Evolutionary conservation across 2,113 vertebrate species (phyloP), one percentile per base, ranked within the genome.

Genomic region (Halichoeres trimaculatus): DNA sequence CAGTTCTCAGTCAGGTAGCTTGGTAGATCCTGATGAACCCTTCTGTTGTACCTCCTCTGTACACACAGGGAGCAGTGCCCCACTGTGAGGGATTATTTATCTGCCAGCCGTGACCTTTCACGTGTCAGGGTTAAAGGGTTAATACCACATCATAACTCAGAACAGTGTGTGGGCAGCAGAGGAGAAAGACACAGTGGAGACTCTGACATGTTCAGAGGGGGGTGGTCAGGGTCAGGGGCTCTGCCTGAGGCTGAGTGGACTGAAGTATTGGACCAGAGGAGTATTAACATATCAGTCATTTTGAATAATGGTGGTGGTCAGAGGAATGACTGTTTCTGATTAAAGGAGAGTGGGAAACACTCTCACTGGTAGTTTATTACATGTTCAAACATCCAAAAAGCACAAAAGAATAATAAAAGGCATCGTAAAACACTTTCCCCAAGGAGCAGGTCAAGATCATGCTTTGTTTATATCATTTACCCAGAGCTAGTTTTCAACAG

Each of bases 71-170:
- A 30, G 10, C 5, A 0, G 2, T 66, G 30, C 48, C 47, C 14
- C 11, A 7, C 41, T 4, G 16, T 6, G 16, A 63, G 59, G 71
- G 59, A 78, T 75, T 55, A 81, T 89, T 85, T 69, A 73, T 76
- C 52, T 23, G 48, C 45, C 19, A 17, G 40, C 50, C 17, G 1
- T 69, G 79, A 81, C 80, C 72, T 65, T 41, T 62, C 52, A 40
- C 24, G 10, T 38, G 68, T 53, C 47, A 43, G 68, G 51, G 60
- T 47, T 57, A 52, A 70, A 78, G 64, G 70, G 77, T 86, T 83
- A 83, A 80, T 16, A 5, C 53, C 58, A 53, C 77, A 78, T 85
- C 71, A 84, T 79, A 85, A 77, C 56, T 85, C 68, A 83, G 34
- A 54, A 20, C 54, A 43, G 14, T 78, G 36, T 65, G 54, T 17